These are phyloP conservation scores for Meteorus sp. DNA, from an alignment of 1,140 invertebrate genomes.

Conservation along the genomic window DNA sequence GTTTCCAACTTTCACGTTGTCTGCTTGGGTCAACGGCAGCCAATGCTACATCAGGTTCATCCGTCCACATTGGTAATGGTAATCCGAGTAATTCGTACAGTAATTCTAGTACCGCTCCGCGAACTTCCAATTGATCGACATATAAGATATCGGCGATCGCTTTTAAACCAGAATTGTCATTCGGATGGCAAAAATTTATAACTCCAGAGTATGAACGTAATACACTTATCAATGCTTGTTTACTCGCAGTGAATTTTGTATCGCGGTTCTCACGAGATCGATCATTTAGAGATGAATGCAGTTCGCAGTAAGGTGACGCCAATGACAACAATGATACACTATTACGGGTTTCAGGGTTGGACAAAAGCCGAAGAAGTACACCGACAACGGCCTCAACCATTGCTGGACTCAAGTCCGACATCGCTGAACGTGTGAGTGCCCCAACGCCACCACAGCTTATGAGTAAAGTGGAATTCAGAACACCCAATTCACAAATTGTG, in stretches of 20 bases:
- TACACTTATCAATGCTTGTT: slow-evolving; percentile 80
- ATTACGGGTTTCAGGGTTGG: slow-evolving; percentile 81
- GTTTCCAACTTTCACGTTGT: slow-evolving; percentile 77
- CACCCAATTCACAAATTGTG: slow-evolving; percentile 83
- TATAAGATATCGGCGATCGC: slow-evolving; percentile 87
- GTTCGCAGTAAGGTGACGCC: slow-evolving; percentile 90
- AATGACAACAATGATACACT: slow-evolving; percentile 80
- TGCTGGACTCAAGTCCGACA: slow-evolving; percentile 77
- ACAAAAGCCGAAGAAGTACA: slow-evolving; percentile 83
- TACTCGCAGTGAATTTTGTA: slow-evolving; percentile 78
- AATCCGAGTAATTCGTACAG: slow-evolving; percentile 87
- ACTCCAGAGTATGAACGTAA: slow-evolving; percentile 89
- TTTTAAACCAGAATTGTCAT: slow-evolving; percentile 71
- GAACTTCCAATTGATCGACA: slow-evolving; percentile 83
- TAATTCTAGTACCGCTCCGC: slow-evolving; percentile 87
- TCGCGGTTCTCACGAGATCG: slow-evolving; percentile 76
- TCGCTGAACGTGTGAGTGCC: slow-evolving; percentile 77
- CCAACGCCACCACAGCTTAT: slow-evolving; percentile 82
- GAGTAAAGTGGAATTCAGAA: slow-evolving; percentile 79
- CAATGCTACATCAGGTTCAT: slow-evolving; percentile 85
- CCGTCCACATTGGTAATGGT: slow-evolving; percentile 86
- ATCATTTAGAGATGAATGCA: slow-evolving; percentile 71
- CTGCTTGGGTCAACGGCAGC: slow-evolving; percentile 81
- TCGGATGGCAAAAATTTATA: slow-evolving; percentile 80
- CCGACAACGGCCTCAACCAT: slow-evolving; percentile 85